These are phyloP conservation scores for Arenaria interpres DNA, from an alignment of 2,113 vertebrate genomes.

Conservation along the genomic window DNA sequence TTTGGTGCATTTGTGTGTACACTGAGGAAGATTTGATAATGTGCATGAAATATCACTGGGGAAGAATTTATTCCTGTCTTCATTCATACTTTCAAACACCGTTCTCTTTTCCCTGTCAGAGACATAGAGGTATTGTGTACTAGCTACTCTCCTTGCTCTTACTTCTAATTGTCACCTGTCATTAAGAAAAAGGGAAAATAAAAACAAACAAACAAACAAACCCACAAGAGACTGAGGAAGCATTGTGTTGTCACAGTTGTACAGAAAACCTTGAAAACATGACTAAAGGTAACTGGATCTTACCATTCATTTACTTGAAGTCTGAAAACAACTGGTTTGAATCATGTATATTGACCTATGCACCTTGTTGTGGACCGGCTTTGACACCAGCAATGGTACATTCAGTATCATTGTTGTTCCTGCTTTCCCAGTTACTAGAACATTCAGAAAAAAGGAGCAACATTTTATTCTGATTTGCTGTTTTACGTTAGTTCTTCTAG, in stretches of 20 bases:
- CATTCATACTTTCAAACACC: not conserved
- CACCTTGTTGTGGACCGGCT: not conserved
- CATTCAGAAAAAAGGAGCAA: not conserved
- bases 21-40: not conserved
- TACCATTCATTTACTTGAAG: not conserved
- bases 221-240: not conserved
- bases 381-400: not conserved
- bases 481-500: not conserved
- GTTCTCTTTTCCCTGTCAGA: not conserved
- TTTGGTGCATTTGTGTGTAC: not conserved
- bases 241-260: not conserved
- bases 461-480: not conserved
- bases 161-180: not conserved
- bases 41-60: not conserved
- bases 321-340: not conserved
- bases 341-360: not conserved
- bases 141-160: not conserved
- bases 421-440: not conserved
- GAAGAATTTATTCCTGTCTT: not conserved
- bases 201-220: accelerated
- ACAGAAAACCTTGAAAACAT: not conserved
- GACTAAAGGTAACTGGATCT: not conserved
- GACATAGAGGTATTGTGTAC: not conserved
- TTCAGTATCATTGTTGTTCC: not conserved
- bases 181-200: not conserved